Evolutionary conservation across 2,888 invertebrate genomes (phyloP).

Genomic region (Lissocephala sabroskyi): DNA sequence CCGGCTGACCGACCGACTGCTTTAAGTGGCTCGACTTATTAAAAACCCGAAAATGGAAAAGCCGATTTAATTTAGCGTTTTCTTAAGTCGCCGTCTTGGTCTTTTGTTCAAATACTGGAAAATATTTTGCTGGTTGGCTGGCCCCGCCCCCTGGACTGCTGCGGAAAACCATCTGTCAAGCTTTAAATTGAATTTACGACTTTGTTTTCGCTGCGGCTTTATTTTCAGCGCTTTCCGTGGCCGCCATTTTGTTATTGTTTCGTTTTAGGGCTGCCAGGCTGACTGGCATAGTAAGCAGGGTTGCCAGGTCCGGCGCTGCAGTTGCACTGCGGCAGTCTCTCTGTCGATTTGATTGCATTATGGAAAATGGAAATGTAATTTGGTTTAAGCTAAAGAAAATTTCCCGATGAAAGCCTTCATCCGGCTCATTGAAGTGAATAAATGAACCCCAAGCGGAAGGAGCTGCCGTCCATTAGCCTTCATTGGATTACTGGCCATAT

Average conservation of each 20-base stretch:
- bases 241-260: slow-evolving; percentile 19
- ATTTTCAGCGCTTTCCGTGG: slow-evolving; percentile 40
- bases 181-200: slow-evolving; percentile 69
- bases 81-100: background rate
- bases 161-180: slow-evolving; percentile 67
- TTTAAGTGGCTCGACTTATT: slow-evolving; percentile 55
- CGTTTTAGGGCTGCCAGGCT: slow-evolving; percentile 41
- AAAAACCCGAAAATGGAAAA: no score
- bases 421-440: no score
- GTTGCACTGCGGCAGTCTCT: slow-evolving; percentile 18
- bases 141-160: slow-evolving; percentile 26
- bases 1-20: no score
- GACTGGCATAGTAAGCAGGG: slow-evolving; percentile 31
- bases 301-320: background rate
- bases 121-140: slow-evolving; percentile 28
- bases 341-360: slow-evolving; percentile 57
- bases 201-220: slow-evolving; percentile 60
- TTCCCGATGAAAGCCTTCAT: no score
- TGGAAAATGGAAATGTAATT: slow-evolving; percentile 63
- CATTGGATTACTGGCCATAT: no score
- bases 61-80: slow-evolving; percentile 49
- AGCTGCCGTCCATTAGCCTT: no score
- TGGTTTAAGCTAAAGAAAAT: slow-evolving; percentile 25
- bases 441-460: no score
- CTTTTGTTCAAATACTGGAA: slow-evolving; percentile 18